These are phyloP conservation scores for Eumaeus atala DNA, from an alignment of 1,140 invertebrate genomes.

Conservation along the genomic window DNA sequence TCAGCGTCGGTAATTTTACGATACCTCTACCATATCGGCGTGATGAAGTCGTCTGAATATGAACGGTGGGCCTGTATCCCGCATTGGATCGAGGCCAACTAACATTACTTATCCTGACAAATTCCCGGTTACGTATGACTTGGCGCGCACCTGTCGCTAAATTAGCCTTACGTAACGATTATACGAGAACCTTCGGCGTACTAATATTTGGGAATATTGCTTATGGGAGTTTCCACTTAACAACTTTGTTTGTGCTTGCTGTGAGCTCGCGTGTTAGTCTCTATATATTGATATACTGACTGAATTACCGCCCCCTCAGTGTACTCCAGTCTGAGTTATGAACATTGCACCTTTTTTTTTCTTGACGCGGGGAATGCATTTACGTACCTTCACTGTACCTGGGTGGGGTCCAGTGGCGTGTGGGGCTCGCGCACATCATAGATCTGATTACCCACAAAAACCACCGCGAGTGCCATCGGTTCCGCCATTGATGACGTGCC, in stretches of 20 bases:
- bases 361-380: no score
- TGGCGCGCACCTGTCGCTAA: slow-evolving; percentile 30
- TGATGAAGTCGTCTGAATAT: slow-evolving; percentile 28
- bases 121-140: slow-evolving; percentile 37
- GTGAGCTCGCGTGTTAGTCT: no score
- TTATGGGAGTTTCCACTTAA: slow-evolving; percentile 9
- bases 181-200: background rate
- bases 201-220: background rate
- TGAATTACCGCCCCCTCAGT: no score
- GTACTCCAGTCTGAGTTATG: no score
- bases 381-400: no score
- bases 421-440: no score
- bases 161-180: slow-evolving; percentile 23
- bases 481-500: no score
- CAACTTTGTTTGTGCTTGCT: background rate
- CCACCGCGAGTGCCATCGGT: no score
- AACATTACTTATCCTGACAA: slow-evolving; percentile 35
- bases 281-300: no score
- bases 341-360: no score
- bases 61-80: slow-evolving; percentile 18
- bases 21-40: slow-evolving; percentile 13
- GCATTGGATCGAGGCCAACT: slow-evolving; percentile 30
- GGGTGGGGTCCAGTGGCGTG: no score
- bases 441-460: no score
- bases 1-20: slow-evolving; percentile 1